Conservation (phyloP, 2,797 vertebrate genomes). For the Alectoris magna region DNA sequence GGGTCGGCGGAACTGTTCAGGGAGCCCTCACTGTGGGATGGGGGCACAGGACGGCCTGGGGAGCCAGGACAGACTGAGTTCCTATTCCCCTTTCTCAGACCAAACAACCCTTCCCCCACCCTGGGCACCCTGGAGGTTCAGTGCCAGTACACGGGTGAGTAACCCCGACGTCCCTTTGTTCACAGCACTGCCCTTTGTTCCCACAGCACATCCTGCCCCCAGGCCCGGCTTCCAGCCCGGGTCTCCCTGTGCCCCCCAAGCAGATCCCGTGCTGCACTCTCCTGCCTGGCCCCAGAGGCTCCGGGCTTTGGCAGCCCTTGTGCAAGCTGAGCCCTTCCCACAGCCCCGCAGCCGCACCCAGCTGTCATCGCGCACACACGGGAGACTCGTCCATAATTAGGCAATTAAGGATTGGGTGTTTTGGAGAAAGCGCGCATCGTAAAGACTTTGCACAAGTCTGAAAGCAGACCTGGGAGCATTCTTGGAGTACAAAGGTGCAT, state of each 20-base stretch:
- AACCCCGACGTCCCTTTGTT: not conserved
- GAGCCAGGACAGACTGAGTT: not conserved
- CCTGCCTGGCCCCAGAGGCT: not conserved
- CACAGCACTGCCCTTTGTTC: not conserved
- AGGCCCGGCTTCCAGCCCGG: not conserved
- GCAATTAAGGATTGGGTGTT: constrained; percentile 35
- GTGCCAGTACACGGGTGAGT: rapidly evolving
- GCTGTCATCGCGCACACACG: not conserved
- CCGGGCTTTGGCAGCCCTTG: not conserved
- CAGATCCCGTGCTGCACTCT: not conserved
- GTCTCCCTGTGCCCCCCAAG: not conserved
- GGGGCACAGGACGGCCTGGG: not conserved
- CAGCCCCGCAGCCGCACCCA: not conserved
- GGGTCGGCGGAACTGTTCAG: not conserved
- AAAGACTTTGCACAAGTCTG: constrained; percentile 45
- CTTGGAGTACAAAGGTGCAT: constrained; percentile 81
- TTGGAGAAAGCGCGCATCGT: not conserved
- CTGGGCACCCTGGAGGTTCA: not conserved
- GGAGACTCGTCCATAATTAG: not conserved
- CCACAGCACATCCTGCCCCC: not conserved
- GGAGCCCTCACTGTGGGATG: rapidly evolving
- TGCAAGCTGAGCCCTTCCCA: not conserved
- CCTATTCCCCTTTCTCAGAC: not conserved
- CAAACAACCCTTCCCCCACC: rapidly evolving
- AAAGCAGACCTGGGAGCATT: constrained; percentile 66